Evolutionary conservation across 2,888 invertebrate species (phyloP).

Genomic region (Rhagonycha lutea): DNA sequence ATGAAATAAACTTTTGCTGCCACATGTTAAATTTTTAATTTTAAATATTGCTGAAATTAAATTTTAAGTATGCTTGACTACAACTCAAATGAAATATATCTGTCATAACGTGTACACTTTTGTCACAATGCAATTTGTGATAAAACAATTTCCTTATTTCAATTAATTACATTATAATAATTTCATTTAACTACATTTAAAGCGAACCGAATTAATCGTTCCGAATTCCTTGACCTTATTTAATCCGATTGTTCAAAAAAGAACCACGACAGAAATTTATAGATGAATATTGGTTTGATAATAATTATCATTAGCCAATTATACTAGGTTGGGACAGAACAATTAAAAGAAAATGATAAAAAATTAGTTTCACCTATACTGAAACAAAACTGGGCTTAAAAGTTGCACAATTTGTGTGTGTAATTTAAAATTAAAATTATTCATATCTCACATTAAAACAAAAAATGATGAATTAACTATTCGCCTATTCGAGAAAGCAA

Average conservation of each 20-base stretch:
- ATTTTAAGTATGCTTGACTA: background rate
- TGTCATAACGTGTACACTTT: background rate
- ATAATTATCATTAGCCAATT: no score
- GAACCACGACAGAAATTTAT: no score
- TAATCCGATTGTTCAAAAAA: background rate
- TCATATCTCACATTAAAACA: no score
- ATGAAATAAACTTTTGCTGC: slow-evolving; percentile 17
- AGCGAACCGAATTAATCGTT: background rate
- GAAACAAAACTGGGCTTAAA: no score
- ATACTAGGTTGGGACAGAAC: no score
- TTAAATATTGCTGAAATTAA: slow-evolving; percentile 6
- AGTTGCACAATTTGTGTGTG: no score
- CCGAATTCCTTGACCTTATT: background rate
- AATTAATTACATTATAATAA: background rate
- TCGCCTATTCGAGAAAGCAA: no score
- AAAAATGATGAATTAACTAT: no score
- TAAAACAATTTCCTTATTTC: background rate
- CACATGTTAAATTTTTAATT: slow-evolving; percentile 17
- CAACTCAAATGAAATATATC: background rate
- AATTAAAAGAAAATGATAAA: no score
- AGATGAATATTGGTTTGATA: no score
- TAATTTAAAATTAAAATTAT: no score
- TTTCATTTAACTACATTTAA: background rate
- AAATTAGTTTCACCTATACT: no score
- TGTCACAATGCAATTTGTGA: background rate